A percentile compares a stretch with the other conserved stretches of the same genome.
These are phyloP conservation scores for Piprites chloris DNA, from an alignment of 2,113 vertebrate species.

Conservation along the genomic window DNA sequence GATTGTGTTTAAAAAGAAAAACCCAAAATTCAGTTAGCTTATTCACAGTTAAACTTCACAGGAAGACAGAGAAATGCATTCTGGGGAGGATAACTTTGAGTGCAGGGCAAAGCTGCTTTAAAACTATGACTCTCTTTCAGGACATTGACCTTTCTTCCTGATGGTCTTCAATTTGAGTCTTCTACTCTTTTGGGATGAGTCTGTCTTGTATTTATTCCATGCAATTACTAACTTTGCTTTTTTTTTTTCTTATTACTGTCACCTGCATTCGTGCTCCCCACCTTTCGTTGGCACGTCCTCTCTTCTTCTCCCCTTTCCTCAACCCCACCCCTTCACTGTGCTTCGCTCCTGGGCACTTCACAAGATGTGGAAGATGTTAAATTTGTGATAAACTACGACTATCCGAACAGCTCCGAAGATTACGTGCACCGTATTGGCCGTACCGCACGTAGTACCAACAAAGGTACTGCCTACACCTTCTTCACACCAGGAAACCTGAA, in stretches of 20 bases:
- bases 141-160: neutral
- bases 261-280: constrained; percentile 79
- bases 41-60: no score
- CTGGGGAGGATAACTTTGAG: constrained; percentile 54
- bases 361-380: constrained; percentile 98
- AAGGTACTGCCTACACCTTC: constrained; percentile 98
- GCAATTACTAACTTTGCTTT: constrained; percentile 69
- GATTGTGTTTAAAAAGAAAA: neutral
- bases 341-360: constrained; percentile 52
- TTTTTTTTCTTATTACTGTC: constrained; percentile 81
- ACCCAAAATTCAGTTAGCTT: neutral
- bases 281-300: constrained; percentile 80
- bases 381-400: constrained; percentile 99
- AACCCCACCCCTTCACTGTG: constrained; percentile 68
- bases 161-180: constrained; percentile 33
- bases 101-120: constrained; percentile 39
- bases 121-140: neutral
- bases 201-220: constrained; percentile 70
- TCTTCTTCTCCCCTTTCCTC: constrained; percentile 73
- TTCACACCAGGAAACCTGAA: constrained; percentile 97
- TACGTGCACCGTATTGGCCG: constrained; percentile 97
- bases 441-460: constrained; percentile 97
- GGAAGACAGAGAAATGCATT: constrained; percentile 9
- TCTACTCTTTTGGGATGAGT: constrained; percentile 82
- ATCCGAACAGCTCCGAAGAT: constrained; percentile 96